Base-by-base conservation (phyloP, 1,140 invertebrate species). In the Aphaenogaster rudis region DNA sequence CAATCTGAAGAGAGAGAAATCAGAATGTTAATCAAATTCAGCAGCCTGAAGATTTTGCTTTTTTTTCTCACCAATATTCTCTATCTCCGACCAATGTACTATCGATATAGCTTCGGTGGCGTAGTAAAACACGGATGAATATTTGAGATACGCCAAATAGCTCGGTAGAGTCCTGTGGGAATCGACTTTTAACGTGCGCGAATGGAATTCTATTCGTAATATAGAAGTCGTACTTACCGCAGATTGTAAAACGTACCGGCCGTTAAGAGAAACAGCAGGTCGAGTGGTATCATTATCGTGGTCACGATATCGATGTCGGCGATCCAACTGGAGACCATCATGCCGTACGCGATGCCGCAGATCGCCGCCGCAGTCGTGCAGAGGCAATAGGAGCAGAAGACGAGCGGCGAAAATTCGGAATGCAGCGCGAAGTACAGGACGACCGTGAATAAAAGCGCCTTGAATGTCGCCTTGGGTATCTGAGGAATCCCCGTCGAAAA, bases 101-200 rank as follows among this genome's bases (percentile, higher is more conserved):
- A 96, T 94, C 3, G 95, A 91, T 6, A 96, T 69, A 1, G 95
- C 92, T 88, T 96, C 96, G 91, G 95, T 96, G 13, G 93, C 93
- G 90, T 96, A 96, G 64, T 95, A 95, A 91, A 97, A 96, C 93
- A 96, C 96, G 1, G 96, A 96, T 11, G 96, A 54, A 88, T 96
- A 96, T 90, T 96, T 95, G 15, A 96, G 67, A 90, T 95, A 96
- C 0, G 91, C 81, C 57, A 96, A 95, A 71, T 96, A 96, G 5
- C 86, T 88, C 0, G 96, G 96, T n/a, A 96, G 86, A 6, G 94
- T 93, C 36, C 93, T 95, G 54, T 69, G 89, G 33, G 52, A 54
- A 15, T 71, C 21, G 7, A 50, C 0, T 17, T 28, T 71, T 57
- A 59, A 74, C 5, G 36, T n/a, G 17, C 17, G 17, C 50, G n/a